phyloP scores from a whole-genome alignment of 2,113 vertebrate genomes.

The Amia ocellicauda region DNA sequence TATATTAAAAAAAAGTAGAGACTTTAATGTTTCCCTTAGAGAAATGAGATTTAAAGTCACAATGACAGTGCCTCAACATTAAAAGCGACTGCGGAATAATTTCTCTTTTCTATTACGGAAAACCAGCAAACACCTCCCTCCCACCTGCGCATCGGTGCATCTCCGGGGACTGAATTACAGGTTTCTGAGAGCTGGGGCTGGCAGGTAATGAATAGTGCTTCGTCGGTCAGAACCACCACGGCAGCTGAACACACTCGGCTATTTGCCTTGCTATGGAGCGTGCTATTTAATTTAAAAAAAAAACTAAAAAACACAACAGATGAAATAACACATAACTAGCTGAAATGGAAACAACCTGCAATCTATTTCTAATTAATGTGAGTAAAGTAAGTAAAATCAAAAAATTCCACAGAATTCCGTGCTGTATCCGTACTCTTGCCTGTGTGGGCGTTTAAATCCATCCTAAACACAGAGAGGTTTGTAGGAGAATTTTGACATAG shows the following conservation, averaged over 20 bases:
- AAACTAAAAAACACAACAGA: no score
- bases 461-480: no score
- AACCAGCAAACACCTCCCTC: background rate
- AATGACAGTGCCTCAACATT: background rate
- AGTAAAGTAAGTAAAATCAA: no score
- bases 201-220: background rate
- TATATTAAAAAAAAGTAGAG: background rate
- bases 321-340: no score
- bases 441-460: no score
- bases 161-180: background rate
- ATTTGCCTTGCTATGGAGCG: no score
- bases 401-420: no score
- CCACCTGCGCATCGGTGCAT: background rate
- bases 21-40: background rate
- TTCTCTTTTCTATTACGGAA: conserved; percentile 11
- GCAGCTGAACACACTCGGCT: background rate
- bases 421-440: no score
- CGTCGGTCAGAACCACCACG: background rate
- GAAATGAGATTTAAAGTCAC: background rate
- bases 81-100: background rate
- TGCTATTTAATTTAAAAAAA: no score
- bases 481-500: no score
- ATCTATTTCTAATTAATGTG: no score
- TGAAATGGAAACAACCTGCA: no score
- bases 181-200: background rate